Evolutionary conservation across 2,888 invertebrate species (phyloP).

Genomic region (Acrocyrtus sp.): DNA sequence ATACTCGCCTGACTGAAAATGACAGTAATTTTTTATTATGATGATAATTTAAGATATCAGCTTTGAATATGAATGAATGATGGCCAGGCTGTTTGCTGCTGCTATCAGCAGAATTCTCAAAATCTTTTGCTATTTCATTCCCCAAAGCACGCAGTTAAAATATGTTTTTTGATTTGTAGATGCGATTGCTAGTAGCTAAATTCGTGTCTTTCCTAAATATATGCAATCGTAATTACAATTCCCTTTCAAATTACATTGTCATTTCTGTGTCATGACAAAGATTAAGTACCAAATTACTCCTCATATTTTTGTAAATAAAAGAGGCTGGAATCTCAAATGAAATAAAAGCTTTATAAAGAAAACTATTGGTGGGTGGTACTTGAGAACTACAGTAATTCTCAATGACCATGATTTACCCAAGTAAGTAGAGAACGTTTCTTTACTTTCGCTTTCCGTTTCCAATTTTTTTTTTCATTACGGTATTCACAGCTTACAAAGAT

Average conservation of each 20-base stretch:
- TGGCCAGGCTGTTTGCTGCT: conserved; percentile 8
- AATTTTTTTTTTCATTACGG: neutral
- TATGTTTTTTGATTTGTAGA: neutral
- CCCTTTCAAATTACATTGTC: conserved; percentile 26
- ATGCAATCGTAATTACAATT: conserved; percentile 12
- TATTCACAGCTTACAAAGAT: no score
- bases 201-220: no score
- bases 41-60: conserved; percentile 31
- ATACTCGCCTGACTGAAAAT: neutral
- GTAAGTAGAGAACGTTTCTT: neutral
- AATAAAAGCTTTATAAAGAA: conserved; percentile 5
- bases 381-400: neutral
- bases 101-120: neutral
- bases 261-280: conserved; percentile 39
- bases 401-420: conserved; percentile 8
- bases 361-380: neutral
- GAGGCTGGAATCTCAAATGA: conserved; percentile 26
- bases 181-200: neutral
- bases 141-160: conserved; percentile 1
- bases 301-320: neutral
- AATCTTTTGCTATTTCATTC: neutral
- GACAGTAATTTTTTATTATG: conserved; percentile 18
- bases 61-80: conserved; percentile 28
- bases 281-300: conserved; percentile 30
- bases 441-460: neutral